Evolutionary conservation across 1,140 invertebrate species (phyloP), one percentile per base, ranked within the genome.

Genomic region (Melipona quadrifasciata): DNA sequence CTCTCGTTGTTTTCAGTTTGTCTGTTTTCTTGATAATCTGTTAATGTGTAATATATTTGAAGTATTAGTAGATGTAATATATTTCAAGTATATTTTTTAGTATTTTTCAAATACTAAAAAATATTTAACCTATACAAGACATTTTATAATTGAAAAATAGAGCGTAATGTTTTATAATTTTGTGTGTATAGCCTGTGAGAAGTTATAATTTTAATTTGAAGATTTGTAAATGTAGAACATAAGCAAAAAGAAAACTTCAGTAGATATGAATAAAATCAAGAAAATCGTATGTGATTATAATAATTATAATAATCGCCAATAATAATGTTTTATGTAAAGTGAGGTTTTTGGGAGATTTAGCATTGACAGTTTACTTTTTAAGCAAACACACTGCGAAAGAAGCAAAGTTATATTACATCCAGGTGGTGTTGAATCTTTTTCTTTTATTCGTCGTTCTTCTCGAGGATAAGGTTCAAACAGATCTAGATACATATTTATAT

Each of bases 371-470:
- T 78, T 24, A 78, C 61, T 78, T 78, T 64, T 51, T 16, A 65
- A 65, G 61, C 58, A 78, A n/a, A 65, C n/a, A 39, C 58, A 78
- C 65, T 78, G 75, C 10, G 75, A 61, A 31, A 78, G 75, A 51
- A 78, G 53, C 53, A 78, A 53, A 12, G 75, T 65, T 11, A 78
- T 4, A 31, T 78, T 6, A 16, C 67, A 34, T 51, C 61, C 75
- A 19, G 27, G 14, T 0, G 61, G 75, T 19, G 17, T 11, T 0
- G 6, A 31, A 78, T 65, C 47, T 78, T 77, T 65, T 4, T n/a
- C 75, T 31, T 21, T 53, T 64, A 78, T 65, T n/a, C 51, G 75
- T 12, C n/a, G 61, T 27, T 64, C 75, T 39, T 65, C 39, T 27
- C 75, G 61, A 12, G 75, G 61, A 65, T 78, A 19, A 53, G 61